Base-by-base conservation (phyloP, 23 tunicate genomes). In the Oikopleura vanhoeffeni region DNA sequence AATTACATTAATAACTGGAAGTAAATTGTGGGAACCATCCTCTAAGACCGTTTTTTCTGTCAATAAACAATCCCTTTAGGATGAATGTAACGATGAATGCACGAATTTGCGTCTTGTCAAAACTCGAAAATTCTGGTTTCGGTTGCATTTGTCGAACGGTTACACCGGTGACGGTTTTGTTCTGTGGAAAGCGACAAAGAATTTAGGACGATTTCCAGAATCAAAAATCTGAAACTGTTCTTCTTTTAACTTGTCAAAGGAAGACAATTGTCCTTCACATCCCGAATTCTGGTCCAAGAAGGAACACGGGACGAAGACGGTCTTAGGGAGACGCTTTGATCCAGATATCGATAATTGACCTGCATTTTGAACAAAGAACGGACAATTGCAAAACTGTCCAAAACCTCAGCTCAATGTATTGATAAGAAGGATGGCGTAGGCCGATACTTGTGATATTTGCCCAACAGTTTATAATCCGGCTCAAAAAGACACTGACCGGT, bases 281-380 rank as follows among this genome's bases (percentile, higher is more conserved):
- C 41, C 91, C 98, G 24, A 93, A 93, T 91, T 41, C 84, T 41
- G 86, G 85, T 28, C 98, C n/a, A n/a, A n/a, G n/a, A n/a, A 93
- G 75, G 75, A 88, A 0, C 94, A 93, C 79, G 27, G 39, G 2
- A 94, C 89, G 83, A 40, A 40, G 3, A 94, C 89, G 41, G 91
- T 94, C 0, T 85, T 93, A 27, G 98, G 98, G 0, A 94, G 90
- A 42, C 89, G 71, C 27, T 93, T 94, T 58, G 98, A 93, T 41
- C 88, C 89, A 49, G 90, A 93, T 83, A 92, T 93, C 42, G 64
- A 85, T 4, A 36, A 40, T 35, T n/a, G n/a, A 84, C 76, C 57
- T 27, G 84, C 40, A 83, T 85, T 13, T 67, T 71, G 38, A 83
- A 85, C 40, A 84, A 76, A 18, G 41, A 67, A n/a, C n/a, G 64